phyloP scores from a whole-genome alignment of 1,140 invertebrate species.

The Macrocentrus cingulum region DNA sequence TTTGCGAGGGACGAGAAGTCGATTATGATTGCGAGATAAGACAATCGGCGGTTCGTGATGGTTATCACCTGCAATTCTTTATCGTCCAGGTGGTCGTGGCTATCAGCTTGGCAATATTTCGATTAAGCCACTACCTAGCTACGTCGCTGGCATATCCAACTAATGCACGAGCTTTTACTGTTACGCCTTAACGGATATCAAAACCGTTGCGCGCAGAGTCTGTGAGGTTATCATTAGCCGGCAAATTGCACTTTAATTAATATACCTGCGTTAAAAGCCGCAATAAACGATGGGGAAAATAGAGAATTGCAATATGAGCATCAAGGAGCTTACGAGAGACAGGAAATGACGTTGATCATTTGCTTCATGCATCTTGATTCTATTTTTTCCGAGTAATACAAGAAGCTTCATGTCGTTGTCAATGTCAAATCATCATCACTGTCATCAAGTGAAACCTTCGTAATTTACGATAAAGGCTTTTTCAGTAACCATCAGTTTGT shows the following conservation, averaged over 20 bases:
- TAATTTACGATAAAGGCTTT: too few relatives aligned
- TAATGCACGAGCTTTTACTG: too few relatives aligned
- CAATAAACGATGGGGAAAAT: slow-evolving; percentile 11
- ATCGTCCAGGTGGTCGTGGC: slow-evolving; percentile 34
- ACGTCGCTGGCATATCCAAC: neutral
- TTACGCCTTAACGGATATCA: slow-evolving; percentile 12
- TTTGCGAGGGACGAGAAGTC: too few relatives aligned
- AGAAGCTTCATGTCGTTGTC: too few relatives aligned
- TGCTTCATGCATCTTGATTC: too few relatives aligned
- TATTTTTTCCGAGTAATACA: too few relatives aligned
- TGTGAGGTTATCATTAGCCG: slow-evolving; percentile 18
- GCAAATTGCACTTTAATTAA: slow-evolving; percentile 37
- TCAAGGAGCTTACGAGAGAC: too few relatives aligned
- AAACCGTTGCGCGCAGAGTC: slow-evolving; percentile 3
- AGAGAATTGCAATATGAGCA: too few relatives aligned
- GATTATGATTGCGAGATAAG: slow-evolving; percentile 35
- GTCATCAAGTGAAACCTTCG: too few relatives aligned
- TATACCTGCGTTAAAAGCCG: slow-evolving; percentile 28
- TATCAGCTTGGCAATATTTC: slow-evolving; percentile 23
- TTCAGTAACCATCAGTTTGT: too few relatives aligned
- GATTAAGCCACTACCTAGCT: slow-evolving; percentile 40
- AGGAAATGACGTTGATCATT: too few relatives aligned
- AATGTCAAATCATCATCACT: too few relatives aligned
- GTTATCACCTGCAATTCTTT: slow-evolving; percentile 25
- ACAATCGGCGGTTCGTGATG: slow-evolving; percentile 19